Percentiles rank a stretch among this genome's conserved stretches.
Evolutionary conservation across 35 echinoderm and acorn worm genomes (phyloP).

Genomic region (Apostichopus californicus): DNA sequence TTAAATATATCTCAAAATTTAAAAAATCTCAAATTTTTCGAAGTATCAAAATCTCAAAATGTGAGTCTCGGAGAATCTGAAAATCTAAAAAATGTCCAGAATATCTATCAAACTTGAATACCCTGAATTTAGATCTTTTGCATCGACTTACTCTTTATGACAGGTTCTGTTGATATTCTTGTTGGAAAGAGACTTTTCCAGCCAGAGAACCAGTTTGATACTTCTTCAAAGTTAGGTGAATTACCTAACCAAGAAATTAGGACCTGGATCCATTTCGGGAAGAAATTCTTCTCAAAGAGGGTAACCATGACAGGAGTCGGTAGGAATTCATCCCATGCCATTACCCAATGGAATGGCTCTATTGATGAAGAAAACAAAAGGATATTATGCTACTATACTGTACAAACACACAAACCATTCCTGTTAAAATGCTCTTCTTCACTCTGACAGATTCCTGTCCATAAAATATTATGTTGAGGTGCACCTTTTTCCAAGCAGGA

Average conservation of each 20-base stretch:
- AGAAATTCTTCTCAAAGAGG: conserved; percentile 94
- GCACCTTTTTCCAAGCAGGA: too few relatives aligned
- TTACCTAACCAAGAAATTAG: conserved; percentile 85
- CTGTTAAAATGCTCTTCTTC: too few relatives aligned
- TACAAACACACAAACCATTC: too few relatives aligned
- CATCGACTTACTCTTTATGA: conserved; percentile 76
- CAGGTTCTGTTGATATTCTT: conserved; percentile 67
- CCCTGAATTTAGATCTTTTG: background rate
- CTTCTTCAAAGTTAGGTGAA: conserved; percentile 94
- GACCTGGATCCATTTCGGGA: conserved; percentile 94
- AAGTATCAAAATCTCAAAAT: too few relatives aligned
- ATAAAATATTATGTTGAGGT: too few relatives aligned
- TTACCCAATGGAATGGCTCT: conserved; percentile 98
- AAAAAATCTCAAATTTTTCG: background rate
- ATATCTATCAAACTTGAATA: too few relatives aligned
- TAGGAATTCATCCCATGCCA: conserved; percentile 89
- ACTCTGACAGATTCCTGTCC: too few relatives aligned
- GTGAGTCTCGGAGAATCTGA: background rate
- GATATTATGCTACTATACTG: too few relatives aligned
- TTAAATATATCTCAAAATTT: background rate
- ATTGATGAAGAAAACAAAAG: background rate
- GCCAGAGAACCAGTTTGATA: conserved; percentile 84
- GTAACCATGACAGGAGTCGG: conserved; percentile 74
- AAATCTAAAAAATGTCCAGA: background rate
- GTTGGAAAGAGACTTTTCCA: conserved; percentile 91